These are phyloP conservation scores for Mythimna pallens DNA, from an alignment of 2,888 invertebrate species.

Conservation along the genomic window DNA sequence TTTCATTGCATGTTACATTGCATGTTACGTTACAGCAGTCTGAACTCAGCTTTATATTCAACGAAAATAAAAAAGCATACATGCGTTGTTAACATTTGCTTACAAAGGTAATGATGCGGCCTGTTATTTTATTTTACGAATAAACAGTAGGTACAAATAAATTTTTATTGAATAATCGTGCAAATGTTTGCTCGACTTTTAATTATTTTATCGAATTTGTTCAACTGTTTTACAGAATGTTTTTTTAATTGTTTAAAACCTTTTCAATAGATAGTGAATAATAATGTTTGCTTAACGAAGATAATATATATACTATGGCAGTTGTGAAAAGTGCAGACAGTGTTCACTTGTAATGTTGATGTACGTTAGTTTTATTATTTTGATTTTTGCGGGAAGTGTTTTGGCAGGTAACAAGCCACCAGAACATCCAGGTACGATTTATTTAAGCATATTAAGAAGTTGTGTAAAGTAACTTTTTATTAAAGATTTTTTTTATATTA, in stretches of 20 bases:
- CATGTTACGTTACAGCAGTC: no score
- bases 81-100: constrained; percentile 21
- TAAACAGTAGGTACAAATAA: constrained; percentile 2
- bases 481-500: background rate
- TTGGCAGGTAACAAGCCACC: background rate
- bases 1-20: no score
- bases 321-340: constrained; percentile 6
- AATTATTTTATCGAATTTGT: constrained; percentile 48
- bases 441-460: background rate
- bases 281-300: constrained; percentile 2
- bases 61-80: background rate
- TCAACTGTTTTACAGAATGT: constrained; percentile 24
- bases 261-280: constrained; percentile 34
- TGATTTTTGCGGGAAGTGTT: constrained; percentile 30
- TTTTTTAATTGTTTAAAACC: constrained; percentile 44
- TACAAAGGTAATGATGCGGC: constrained; percentile 8
- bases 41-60: background rate
- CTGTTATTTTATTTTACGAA: constrained; percentile 29
- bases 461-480: no score
- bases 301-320: constrained; percentile 48
- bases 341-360: constrained; percentile 44
- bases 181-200: constrained; percentile 4
- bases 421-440: constrained; percentile 10
- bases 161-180: constrained; percentile 47
- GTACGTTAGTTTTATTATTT: constrained; percentile 35